Conservation (phyloP, 2,113 vertebrate genomes). For the Varanus komodoensis region DNA sequence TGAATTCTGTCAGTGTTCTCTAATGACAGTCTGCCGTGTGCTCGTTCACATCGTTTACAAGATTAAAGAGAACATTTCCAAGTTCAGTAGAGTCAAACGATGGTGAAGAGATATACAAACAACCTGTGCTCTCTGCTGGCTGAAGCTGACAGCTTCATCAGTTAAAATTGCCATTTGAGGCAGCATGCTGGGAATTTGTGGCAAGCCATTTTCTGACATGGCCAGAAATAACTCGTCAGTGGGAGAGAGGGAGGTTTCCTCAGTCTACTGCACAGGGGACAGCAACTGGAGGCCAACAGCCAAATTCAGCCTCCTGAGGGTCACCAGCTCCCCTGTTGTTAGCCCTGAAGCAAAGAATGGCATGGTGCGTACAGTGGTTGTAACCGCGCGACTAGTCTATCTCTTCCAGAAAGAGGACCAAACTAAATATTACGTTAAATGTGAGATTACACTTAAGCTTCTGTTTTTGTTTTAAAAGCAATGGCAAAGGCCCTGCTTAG, state of each 20-base stretch:
- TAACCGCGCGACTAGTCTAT: too few relatives aligned
- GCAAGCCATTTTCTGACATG: too few relatives aligned
- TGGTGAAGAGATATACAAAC: not conserved
- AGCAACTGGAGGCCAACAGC: not conserved
- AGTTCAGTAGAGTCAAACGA: not conserved
- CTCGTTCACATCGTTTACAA: not conserved
- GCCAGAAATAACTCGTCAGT: not conserved
- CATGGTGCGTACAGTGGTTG: not conserved
- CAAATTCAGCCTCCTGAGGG: not conserved
- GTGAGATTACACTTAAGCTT: too few relatives aligned
- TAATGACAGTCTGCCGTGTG: not conserved
- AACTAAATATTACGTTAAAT: not conserved
- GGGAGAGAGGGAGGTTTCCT: not conserved
- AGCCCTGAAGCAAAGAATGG: not conserved
- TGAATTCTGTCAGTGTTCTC: not conserved
- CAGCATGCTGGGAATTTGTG: not conserved
- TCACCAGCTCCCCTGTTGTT: not conserved
- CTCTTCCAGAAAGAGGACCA: not conserved
- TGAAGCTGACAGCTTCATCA: not conserved
- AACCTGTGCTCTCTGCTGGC: not conserved
- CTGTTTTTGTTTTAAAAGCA: too few relatives aligned
- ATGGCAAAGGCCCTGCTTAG: too few relatives aligned
- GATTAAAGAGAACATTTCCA: slow-evolving; percentile 9
- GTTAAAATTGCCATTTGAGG: not conserved
- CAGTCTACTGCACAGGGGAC: not conserved